Evolutionary conservation across 2,113 vertebrate genomes (phyloP).

Genomic region (Caloenas nicobarica): DNA sequence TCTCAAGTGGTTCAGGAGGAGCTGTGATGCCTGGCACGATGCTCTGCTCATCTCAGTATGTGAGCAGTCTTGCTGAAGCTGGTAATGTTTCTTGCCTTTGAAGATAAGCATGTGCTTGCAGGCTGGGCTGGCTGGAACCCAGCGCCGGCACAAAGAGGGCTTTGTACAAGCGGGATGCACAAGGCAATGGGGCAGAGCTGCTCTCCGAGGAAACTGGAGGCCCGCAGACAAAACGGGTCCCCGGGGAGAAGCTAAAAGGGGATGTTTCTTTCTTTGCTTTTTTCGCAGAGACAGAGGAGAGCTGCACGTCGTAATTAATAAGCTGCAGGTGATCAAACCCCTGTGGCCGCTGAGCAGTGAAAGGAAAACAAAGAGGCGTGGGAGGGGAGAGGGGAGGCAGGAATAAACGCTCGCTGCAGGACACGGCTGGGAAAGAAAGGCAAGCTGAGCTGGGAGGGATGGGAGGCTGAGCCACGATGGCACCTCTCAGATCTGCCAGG

Average conservation of each 20-base stretch:
- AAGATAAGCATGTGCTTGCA: background rate
- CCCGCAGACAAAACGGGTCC: background rate
- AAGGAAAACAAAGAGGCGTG: background rate
- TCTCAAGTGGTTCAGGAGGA: background rate
- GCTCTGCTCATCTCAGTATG: fast-evolving
- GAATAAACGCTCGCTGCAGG: background rate
- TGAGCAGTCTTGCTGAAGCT: background rate
- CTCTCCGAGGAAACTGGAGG: background rate
- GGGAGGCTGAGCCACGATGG: background rate
- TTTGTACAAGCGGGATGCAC: background rate
- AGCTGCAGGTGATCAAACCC: constrained; percentile 32
- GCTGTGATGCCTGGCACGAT: background rate
- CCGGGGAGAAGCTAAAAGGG: background rate
- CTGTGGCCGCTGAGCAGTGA: background rate
- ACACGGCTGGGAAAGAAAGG: background rate
- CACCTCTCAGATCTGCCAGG: background rate
- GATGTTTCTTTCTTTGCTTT: background rate
- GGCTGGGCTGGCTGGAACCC: constrained; percentile 45
- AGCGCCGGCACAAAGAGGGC: constrained; percentile 8
- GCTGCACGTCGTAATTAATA: background rate
- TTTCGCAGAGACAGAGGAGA: background rate
- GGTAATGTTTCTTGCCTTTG: background rate
- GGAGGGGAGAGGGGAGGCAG: background rate
- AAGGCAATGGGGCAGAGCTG: background rate
- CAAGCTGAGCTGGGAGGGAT: background rate